These are phyloP conservation scores for Netelia melanura DNA, from an alignment of 2,888 invertebrate species.

Conservation along the genomic window DNA sequence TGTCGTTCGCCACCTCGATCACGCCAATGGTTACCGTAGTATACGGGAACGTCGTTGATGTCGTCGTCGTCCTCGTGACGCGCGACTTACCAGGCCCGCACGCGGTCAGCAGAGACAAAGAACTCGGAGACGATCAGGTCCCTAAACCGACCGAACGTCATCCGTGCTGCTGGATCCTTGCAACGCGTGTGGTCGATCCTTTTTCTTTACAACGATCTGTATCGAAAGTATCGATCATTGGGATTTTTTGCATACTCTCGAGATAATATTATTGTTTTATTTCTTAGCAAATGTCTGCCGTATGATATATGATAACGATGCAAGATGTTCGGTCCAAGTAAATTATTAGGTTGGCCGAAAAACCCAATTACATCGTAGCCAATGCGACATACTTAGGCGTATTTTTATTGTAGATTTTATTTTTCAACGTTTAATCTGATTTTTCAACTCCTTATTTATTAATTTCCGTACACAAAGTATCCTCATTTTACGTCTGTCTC, in stretches of 20 bases:
- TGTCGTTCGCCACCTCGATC: slow-evolving; percentile 42
- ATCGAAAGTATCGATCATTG: background rate
- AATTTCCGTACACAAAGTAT: no score
- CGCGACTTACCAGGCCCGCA: slow-evolving; percentile 14
- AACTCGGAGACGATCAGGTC: slow-evolving; percentile 38
- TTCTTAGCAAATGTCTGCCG: no score
- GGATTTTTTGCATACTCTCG: background rate
- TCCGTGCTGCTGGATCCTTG: background rate
- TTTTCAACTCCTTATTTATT: no score
- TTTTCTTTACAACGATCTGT: background rate
- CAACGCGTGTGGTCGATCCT: background rate
- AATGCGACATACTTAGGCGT: no score
- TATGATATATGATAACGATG: no score
- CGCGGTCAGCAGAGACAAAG: slow-evolving; percentile 48
- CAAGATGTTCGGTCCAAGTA: no score
- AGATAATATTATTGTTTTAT: background rate
- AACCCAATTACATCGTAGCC: no score
- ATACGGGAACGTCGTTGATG: slow-evolving; percentile 42
- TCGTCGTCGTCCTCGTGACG: slow-evolving; percentile 11
- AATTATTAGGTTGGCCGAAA: no score
- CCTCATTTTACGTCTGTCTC: background rate
- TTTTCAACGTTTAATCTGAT: background rate
- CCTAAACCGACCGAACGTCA: background rate
- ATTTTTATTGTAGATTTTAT: background rate
- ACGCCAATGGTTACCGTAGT: slow-evolving; percentile 25